Conservation (phyloP, 2,888 invertebrate genomes). For the Ectemnius lituratus region DNA sequence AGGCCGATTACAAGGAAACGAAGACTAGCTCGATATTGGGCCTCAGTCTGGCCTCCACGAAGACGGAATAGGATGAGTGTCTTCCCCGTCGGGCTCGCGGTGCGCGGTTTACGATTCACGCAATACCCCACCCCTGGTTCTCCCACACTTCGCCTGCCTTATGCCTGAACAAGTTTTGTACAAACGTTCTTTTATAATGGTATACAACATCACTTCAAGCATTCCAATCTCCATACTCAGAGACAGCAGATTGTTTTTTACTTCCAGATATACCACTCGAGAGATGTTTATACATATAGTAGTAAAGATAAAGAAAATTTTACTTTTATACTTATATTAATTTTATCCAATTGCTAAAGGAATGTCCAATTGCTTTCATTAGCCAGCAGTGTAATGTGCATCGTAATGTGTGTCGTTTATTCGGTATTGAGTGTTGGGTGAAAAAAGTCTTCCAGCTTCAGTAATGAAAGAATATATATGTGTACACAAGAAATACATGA, state of each 20-base stretch:
- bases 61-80: slow-evolving; percentile 67
- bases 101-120: slow-evolving; percentile 64
- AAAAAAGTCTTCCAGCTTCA: too few relatives aligned
- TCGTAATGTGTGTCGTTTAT: too few relatives aligned
- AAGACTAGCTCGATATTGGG: slow-evolving; percentile 65
- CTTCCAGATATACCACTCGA: too few relatives aligned
- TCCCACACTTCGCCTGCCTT: neutral
- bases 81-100: slow-evolving; percentile 58
- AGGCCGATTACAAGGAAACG: slow-evolving; percentile 59
- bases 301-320: too few relatives aligned
- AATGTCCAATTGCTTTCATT: too few relatives aligned
- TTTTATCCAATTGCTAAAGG: too few relatives aligned
- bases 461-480: neutral
- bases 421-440: too few relatives aligned
- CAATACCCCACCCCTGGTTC: slow-evolving; percentile 50
- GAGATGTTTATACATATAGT: too few relatives aligned
- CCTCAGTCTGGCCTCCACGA: slow-evolving; percentile 58
- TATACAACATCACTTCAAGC: slow-evolving; percentile 39
- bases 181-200: slow-evolving; percentile 26
- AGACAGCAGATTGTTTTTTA: too few relatives aligned
- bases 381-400: too few relatives aligned
- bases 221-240: slow-evolving; percentile 15
- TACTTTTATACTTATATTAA: too few relatives aligned
- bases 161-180: slow-evolving; percentile 35
- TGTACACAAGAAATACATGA: neutral